A percentile compares a stretch with the other conserved stretches of the same genome.
Evolutionary conservation across 2,888 invertebrate species (phyloP).

Genomic region (Enchytraeus crypticus): DNA sequence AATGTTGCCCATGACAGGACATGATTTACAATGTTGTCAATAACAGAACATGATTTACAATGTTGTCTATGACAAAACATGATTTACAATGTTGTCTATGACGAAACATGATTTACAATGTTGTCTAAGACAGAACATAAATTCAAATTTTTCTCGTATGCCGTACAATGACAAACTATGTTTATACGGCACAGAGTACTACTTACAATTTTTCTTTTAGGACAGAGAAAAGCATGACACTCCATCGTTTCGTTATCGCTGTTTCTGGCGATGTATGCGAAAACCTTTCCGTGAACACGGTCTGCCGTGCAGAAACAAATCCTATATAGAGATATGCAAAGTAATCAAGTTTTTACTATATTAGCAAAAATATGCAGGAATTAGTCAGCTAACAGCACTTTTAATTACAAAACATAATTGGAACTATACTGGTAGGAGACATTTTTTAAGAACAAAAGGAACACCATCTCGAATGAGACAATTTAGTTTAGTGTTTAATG

Average conservation of each 20-base stretch:
- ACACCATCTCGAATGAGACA: no score
- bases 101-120: no score
- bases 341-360: background rate
- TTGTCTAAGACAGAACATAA: no score
- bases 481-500: no score
- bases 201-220: conserved; percentile 66
- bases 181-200: background rate
- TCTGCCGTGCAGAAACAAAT: conserved; percentile 86
- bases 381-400: background rate
- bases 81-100: no score
- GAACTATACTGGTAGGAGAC: background rate
- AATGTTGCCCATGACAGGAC: no score
- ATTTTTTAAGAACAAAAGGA: background rate
- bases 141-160: no score
- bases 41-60: no score
- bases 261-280: conserved; percentile 70
- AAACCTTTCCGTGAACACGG: conserved; percentile 71
- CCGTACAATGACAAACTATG: no score
- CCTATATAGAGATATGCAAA: conserved; percentile 50
- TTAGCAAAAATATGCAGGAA: background rate
- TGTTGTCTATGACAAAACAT: no score
- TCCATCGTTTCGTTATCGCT: conserved; percentile 65
- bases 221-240: conserved; percentile 77
- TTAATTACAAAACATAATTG: background rate
- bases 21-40: no score